phyloP scores from a whole-genome alignment of 2,888 invertebrate genomes.

The Cheilosia impressa region DNA sequence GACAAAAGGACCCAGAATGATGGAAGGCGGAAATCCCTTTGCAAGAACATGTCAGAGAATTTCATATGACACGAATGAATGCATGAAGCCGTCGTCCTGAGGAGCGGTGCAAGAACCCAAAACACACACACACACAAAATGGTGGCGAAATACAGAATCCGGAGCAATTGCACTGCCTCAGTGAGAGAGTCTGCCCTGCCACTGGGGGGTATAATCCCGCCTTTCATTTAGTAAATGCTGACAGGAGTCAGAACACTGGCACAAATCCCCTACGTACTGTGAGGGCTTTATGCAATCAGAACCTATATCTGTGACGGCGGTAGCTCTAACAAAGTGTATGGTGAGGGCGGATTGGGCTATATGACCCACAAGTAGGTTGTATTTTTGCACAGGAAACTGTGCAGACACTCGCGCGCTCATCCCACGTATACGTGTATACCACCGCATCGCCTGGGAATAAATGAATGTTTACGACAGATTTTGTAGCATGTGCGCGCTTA shows the following conservation, averaged over 20 bases:
- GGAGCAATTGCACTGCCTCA: conserved; percentile 71
- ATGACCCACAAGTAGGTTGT: conserved; percentile 56
- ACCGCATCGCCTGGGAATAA: conserved; percentile 55
- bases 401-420: conserved; percentile 9
- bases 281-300: conserved; percentile 63
- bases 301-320: conserved; percentile 63
- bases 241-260: conserved; percentile 74
- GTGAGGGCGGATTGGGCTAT: conserved; percentile 12
- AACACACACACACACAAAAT: conserved; percentile 20
- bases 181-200: conserved; percentile 30
- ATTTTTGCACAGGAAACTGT: conserved; percentile 46
- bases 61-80: conserved; percentile 73
- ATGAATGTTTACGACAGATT: conserved; percentile 72
- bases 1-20: conserved; percentile 59
- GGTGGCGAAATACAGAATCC: conserved; percentile 69
- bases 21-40: conserved; percentile 71
- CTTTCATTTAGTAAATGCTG: conserved; percentile 75
- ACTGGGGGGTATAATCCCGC: conserved; percentile 67
- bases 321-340: conserved; percentile 50
- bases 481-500: conserved; percentile 43
- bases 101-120: conserved; percentile 58
- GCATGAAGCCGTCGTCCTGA: conserved; percentile 59
- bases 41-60: conserved; percentile 71
- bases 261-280: conserved; percentile 68
- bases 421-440: background rate